These are phyloP conservation scores for Onychomys leucogaster DNA, from an alignment of 2,797 vertebrate species.

Conservation along the genomic window DNA sequence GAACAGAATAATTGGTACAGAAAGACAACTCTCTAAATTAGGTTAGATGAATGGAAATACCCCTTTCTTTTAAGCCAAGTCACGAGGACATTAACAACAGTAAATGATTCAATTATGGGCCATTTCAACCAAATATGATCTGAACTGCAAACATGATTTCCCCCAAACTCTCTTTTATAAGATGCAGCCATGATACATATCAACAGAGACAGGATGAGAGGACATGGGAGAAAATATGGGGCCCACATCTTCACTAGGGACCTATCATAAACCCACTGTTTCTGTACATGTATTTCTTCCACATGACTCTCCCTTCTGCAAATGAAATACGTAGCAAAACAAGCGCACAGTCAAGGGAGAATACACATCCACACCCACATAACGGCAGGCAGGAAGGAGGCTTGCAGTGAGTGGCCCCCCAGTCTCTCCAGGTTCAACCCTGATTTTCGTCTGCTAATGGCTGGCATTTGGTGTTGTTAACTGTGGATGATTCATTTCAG, in stretches of 20 bases:
- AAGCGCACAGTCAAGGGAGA: constrained; percentile 32
- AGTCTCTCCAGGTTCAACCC: constrained; percentile 52
- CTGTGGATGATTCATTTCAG: constrained; percentile 70
- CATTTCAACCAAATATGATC: constrained; percentile 66
- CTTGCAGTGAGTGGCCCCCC: constrained; percentile 46
- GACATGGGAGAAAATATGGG: neutral
- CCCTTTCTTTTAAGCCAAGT: constrained; percentile 72
- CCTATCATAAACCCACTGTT: constrained; percentile 44
- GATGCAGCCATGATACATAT: constrained; percentile 59
- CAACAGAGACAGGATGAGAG: neutral
- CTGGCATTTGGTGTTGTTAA: constrained; percentile 71
- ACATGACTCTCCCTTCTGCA: constrained; percentile 23
- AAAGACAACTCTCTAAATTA: constrained; percentile 67
- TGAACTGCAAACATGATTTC: constrained; percentile 62
- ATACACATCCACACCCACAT: neutral
- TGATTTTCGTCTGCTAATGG: constrained; percentile 69
- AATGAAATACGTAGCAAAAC: constrained; percentile 59
- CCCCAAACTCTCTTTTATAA: constrained; percentile 54
- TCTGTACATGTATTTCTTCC: constrained; percentile 18
- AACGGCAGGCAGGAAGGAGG: neutral
- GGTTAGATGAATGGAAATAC: constrained; percentile 71
- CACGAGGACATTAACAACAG: constrained; percentile 73
- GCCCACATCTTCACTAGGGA: neutral
- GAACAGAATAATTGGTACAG: constrained; percentile 72
- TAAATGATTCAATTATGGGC: constrained; percentile 69